Conservation (phyloP, 2,888 invertebrate species). For the Meta bourneti region DNA sequence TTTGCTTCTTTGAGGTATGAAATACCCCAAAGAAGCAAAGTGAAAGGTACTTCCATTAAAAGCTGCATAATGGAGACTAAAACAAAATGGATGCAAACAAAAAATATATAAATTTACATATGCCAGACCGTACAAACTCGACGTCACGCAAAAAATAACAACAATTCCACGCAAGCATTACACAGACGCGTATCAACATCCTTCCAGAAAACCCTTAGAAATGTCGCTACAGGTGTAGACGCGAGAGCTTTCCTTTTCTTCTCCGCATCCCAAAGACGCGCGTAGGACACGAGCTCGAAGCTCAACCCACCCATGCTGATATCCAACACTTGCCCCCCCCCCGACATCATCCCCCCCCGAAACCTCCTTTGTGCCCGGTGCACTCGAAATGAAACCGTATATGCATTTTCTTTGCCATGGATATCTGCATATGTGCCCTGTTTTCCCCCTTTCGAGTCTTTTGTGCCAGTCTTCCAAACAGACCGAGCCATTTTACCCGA, state of each 20-base stretch:
- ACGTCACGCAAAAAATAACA: background rate
- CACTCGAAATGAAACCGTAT: slow-evolving; percentile 72
- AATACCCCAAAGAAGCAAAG: no score
- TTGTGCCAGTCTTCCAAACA: background rate
- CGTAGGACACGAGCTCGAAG: background rate
- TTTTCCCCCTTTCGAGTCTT: slow-evolving; percentile 1
- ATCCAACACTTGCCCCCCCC: background rate
- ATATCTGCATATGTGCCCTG: slow-evolving; percentile 61
- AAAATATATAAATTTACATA: no score
- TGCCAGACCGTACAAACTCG: background rate
- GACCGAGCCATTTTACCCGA: slow-evolving; percentile 17
- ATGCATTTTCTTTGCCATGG: slow-evolving; percentile 66
- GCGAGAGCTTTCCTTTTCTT: background rate
- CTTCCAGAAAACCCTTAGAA: slow-evolving; percentile 21
- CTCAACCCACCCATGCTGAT: background rate
- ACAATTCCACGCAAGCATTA: background rate
- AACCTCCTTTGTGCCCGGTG: slow-evolving; percentile 28
- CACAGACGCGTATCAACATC: background rate
- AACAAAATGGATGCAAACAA: no score
- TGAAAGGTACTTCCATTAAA: no score
- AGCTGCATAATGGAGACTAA: no score
- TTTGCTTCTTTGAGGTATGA: no score
- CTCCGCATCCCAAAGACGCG: background rate
- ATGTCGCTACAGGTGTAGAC: slow-evolving; percentile 22
- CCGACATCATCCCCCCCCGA: background rate